Conservation (phyloP, 2,113 vertebrate genomes). For the Osmerus mordax region DNA sequence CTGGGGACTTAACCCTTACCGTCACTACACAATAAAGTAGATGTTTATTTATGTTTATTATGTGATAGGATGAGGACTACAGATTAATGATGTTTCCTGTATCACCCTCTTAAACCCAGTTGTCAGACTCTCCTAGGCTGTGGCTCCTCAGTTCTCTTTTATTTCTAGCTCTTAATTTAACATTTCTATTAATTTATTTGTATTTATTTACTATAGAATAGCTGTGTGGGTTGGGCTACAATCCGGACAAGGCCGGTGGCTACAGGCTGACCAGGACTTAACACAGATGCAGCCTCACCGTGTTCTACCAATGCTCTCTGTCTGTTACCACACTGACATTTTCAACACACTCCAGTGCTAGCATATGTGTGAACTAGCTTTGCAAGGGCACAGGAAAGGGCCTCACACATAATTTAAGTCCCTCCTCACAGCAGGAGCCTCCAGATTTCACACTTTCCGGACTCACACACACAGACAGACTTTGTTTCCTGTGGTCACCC, state of each 20-base stretch:
- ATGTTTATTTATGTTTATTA: not conserved
- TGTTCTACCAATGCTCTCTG: no score
- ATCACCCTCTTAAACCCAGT: conserved; percentile 1
- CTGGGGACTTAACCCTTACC: not conserved
- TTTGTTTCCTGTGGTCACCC: conserved; percentile 34
- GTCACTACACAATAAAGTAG: not conserved
- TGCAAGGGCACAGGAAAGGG: conserved; percentile 1
- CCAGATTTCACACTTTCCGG: not conserved
- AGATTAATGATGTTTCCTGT: not conserved
- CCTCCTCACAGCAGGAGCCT: no score
- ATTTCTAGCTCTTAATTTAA: no score
- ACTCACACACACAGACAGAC: conserved; percentile 4
- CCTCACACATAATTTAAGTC: not conserved
- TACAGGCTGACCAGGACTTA: no score
- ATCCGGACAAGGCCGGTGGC: no score
- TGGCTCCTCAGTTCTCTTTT: not conserved
- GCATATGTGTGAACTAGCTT: not conserved
- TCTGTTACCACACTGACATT: no score
- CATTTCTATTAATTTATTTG: no score
- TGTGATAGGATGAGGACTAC: not conserved
- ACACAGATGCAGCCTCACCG: no score
- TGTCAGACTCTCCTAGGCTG: not conserved
- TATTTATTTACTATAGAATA: no score
- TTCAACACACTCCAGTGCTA: no score
- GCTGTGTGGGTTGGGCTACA: no score